Conservation (phyloP, 2,888 invertebrate species). For the Chymomyza procnemis region DNA sequence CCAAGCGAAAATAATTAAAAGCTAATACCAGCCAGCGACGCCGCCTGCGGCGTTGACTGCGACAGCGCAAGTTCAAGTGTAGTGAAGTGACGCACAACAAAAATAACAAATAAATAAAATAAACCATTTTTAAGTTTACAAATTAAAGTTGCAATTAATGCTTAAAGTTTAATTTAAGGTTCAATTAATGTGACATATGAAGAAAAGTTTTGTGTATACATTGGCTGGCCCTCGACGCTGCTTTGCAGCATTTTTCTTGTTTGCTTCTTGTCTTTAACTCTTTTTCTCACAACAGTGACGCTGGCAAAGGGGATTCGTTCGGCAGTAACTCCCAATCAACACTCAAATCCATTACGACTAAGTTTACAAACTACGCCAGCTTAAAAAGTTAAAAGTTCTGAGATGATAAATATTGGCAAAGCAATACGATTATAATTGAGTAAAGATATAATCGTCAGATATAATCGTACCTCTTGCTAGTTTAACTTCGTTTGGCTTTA, state of each 20-base stretch:
- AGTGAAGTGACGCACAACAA: slow-evolving; percentile 4
- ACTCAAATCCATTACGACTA: no score
- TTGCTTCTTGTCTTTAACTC: slow-evolving; percentile 27
- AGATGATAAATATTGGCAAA: no score
- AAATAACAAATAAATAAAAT: slow-evolving; percentile 9
- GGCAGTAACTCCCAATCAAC: no score
- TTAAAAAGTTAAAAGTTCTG: no score
- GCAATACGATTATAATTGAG: no score
- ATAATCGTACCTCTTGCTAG: no score
- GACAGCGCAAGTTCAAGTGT: slow-evolving; percentile 59
- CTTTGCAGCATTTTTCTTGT: neutral
- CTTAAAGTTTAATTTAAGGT: neutral
- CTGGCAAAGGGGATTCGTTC: no score
- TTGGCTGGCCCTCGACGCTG: neutral
- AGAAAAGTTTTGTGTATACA: neutral
- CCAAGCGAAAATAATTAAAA: slow-evolving; percentile 4
- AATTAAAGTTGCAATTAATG: slow-evolving; percentile 16
- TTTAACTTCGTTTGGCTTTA: no score
- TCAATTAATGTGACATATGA: slow-evolving; percentile 5
- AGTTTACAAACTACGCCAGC: no score
- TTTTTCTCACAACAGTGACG: slow-evolving; percentile 21
- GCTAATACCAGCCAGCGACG: slow-evolving; percentile 23
- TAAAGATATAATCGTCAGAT: no score
- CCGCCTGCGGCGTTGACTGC: slow-evolving; percentile 8
- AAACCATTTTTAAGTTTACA: no score